These are phyloP conservation scores for Cotesia chilonis DNA, from an alignment of 1,140 invertebrate genomes.

Conservation along the genomic window DNA sequence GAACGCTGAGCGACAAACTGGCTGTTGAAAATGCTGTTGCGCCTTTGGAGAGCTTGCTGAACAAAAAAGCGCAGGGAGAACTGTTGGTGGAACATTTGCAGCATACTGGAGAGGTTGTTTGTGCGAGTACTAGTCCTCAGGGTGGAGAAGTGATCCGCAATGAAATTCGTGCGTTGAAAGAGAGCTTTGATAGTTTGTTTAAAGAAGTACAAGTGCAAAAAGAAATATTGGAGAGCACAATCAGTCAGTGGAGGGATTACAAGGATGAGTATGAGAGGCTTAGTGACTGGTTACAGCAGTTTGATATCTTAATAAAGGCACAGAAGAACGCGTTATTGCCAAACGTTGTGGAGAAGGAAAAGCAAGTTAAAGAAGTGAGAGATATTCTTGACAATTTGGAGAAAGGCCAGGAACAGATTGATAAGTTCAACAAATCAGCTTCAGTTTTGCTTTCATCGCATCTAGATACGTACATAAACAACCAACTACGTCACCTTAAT, in stretches of 20 bases:
- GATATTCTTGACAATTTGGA: slow-evolving; percentile 80
- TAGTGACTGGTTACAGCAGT: slow-evolving; percentile 93
- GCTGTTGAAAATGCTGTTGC: slow-evolving; percentile 87
- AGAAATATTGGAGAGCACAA: slow-evolving; percentile 81
- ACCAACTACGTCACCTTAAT: slow-evolving; percentile 89
- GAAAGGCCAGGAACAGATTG: slow-evolving; percentile 84
- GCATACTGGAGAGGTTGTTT: slow-evolving; percentile 85
- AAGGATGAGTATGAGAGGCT: slow-evolving; percentile 92
- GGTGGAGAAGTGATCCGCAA: slow-evolving; percentile 84
- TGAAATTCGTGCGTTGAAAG: slow-evolving; percentile 83
- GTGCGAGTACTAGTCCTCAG: slow-evolving; percentile 79
- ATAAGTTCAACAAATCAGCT: slow-evolving; percentile 83
- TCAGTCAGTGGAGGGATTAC: slow-evolving; percentile 87
- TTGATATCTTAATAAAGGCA: slow-evolving; percentile 90
- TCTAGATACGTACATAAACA: slow-evolving; percentile 89
- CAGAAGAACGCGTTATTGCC: slow-evolving; percentile 86
- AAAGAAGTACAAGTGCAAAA: slow-evolving; percentile 87
- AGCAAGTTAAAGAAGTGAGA: slow-evolving; percentile 82
- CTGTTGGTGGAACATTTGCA: slow-evolving; percentile 85
- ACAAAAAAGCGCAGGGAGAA: slow-evolving; percentile 91
- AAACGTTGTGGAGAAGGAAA: slow-evolving; percentile 84
- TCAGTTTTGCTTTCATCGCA: slow-evolving; percentile 81
- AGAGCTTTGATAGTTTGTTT: slow-evolving; percentile 86
- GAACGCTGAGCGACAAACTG: slow-evolving; percentile 84
- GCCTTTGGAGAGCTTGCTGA: slow-evolving; percentile 84